A percentile compares a stretch with the other conserved stretches of the same genome.
phyloP scores from a whole-genome alignment of 2,888 invertebrate genomes.

The Psococerastis gibbosa region DNA sequence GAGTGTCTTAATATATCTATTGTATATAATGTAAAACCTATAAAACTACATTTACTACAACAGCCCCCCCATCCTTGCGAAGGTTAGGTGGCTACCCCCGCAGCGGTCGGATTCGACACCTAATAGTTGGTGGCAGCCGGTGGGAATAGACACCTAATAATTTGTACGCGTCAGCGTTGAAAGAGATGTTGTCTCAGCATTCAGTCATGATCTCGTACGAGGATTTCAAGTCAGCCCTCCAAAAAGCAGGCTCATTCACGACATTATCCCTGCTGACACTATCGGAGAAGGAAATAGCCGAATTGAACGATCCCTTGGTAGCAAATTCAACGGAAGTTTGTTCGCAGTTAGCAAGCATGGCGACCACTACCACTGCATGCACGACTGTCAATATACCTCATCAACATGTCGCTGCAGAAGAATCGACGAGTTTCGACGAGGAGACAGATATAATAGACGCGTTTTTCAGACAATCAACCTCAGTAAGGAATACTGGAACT shows the following conservation, averaged over 20 bases:
- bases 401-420: background rate
- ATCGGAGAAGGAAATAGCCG: background rate
- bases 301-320: background rate
- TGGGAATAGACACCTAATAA: too few relatives aligned
- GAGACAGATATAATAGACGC: background rate
- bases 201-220: background rate
- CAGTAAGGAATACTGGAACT: background rate
- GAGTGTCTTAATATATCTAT: too few relatives aligned
- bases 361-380: background rate
- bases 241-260: background rate
- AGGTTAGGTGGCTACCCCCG: too few relatives aligned
- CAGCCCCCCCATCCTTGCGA: too few relatives aligned
- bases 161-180: too few relatives aligned
- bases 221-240: background rate
- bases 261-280: background rate
- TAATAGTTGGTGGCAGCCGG: too few relatives aligned
- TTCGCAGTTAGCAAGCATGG: background rate
- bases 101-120: too few relatives aligned
- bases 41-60: too few relatives aligned
- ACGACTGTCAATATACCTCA: background rate
- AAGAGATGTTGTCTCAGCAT: too few relatives aligned
- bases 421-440: background rate
- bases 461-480: background rate
- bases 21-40: too few relatives aligned
- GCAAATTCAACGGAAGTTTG: background rate